A percentile compares a stretch with the other conserved stretches of the same genome.
Conservation (phyloP, 2,113 vertebrate species). For the Nothoprocta perdicaria region DNA sequence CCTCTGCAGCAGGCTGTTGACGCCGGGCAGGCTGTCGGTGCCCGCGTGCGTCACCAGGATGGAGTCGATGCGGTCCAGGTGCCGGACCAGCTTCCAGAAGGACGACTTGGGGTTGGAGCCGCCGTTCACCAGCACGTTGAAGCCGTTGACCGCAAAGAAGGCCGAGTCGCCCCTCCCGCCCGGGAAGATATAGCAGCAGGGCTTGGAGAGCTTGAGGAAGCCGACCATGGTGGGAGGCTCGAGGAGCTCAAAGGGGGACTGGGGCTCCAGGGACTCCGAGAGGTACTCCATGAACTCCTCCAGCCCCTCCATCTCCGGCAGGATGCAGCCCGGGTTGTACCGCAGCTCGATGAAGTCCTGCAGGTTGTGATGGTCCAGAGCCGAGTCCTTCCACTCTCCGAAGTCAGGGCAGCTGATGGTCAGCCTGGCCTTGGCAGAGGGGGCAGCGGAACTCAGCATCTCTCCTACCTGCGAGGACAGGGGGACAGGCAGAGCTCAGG, state of each 20-base stretch:
- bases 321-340: conserved; percentile 80
- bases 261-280: conserved; percentile 87
- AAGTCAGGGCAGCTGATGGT: conserved; percentile 86
- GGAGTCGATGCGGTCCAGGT: conserved; percentile 93
- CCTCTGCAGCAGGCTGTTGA: conserved; percentile 91
- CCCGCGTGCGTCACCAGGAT: conserved; percentile 90
- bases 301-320: conserved; percentile 89
- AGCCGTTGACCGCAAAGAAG: conserved; percentile 93
- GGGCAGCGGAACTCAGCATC: conserved; percentile 74
- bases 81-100: conserved; percentile 96
- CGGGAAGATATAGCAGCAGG: conserved; percentile 97
- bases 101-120: conserved; percentile 90
- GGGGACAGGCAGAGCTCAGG: not conserved
- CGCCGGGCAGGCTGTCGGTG: conserved; percentile 89
- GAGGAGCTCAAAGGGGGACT: conserved; percentile 89
- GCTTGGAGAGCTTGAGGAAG: conserved; percentile 91
- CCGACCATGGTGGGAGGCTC: conserved; percentile 89
- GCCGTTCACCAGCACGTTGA: conserved; percentile 91
- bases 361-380: conserved; percentile 75
- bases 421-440: conserved; percentile 75
- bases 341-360: conserved; percentile 82
- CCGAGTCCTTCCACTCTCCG: conserved; percentile 83
- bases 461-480: conserved; percentile 79
- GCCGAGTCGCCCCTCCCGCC: conserved; percentile 90
- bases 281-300: conserved; percentile 92